phyloP scores from a whole-genome alignment of 2,113 vertebrate genomes.

The Odobenus rosmarus region DNA sequence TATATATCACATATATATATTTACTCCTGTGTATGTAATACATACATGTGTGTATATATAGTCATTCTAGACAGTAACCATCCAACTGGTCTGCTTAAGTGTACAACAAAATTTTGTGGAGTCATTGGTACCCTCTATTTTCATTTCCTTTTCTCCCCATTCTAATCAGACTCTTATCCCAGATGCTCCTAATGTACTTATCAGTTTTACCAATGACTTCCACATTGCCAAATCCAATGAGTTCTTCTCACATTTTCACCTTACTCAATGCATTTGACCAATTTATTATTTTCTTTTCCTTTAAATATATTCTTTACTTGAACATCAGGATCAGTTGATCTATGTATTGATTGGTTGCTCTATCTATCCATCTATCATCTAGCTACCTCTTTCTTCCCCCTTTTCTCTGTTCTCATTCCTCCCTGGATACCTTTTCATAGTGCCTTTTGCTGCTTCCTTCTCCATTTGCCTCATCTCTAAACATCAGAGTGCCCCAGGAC shows the following conservation, averaged over 20 bases:
- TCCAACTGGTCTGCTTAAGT: neutral
- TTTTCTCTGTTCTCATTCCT: neutral
- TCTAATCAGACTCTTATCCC: neutral
- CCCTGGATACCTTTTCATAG: neutral
- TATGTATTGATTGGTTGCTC: neutral
- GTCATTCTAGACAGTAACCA: neutral
- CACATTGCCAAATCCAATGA: neutral
- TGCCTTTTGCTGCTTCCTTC: neutral
- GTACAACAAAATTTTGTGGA: neutral
- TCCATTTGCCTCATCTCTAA: neutral
- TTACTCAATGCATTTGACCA: neutral
- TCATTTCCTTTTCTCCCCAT: neutral
- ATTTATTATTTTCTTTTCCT: neutral
- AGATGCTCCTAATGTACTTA: neutral
- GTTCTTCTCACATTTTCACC: neutral
- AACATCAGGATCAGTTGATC: neutral
- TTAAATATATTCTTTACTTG: neutral
- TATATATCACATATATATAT: neutral
- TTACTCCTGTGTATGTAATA: neutral
- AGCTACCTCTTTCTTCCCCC: too few relatives aligned
- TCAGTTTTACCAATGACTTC: neutral
- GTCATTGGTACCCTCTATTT: neutral
- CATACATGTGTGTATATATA: neutral
- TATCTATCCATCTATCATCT: neutral
- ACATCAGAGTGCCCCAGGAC: neutral